Evolutionary conservation across 2,888 invertebrate species (phyloP).

Genomic region (Folsomia manolachei): DNA sequence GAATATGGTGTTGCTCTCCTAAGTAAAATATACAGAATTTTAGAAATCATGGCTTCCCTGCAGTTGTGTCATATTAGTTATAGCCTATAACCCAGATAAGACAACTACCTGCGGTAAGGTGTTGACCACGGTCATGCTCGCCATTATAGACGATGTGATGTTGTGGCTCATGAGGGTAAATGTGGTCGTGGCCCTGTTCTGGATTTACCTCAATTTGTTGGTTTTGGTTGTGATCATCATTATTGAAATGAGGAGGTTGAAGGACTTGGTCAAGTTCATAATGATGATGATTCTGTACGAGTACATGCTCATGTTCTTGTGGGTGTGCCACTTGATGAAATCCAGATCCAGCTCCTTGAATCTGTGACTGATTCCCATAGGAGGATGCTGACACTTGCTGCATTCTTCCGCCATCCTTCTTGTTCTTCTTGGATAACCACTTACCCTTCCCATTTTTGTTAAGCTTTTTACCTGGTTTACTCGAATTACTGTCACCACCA

Average conservation of each 20-base stretch:
- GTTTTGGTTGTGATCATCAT: background rate
- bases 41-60: too few species aligned
- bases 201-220: background rate
- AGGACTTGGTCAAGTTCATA: background rate
- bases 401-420: background rate
- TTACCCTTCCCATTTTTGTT: background rate
- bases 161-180: background rate
- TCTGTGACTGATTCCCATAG: background rate
- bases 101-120: too few species aligned
- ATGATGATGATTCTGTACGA: background rate
- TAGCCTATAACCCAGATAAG: too few species aligned
- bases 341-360: slow-evolving; percentile 7
- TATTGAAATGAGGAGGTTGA: too few species aligned
- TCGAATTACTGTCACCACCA: background rate
- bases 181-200: background rate
- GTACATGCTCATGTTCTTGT: background rate
- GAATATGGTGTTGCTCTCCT: background rate
- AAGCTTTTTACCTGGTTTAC: background rate
- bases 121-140: background rate
- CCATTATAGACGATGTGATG: background rate
- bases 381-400: background rate
- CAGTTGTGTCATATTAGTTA: too few species aligned
- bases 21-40: background rate
- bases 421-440: background rate
- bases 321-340: slow-evolving; percentile 10